Evolutionary conservation across 92 coral and sea anemone genomes (phyloP).

Genomic region (Virgularia gustaviana): DNA sequence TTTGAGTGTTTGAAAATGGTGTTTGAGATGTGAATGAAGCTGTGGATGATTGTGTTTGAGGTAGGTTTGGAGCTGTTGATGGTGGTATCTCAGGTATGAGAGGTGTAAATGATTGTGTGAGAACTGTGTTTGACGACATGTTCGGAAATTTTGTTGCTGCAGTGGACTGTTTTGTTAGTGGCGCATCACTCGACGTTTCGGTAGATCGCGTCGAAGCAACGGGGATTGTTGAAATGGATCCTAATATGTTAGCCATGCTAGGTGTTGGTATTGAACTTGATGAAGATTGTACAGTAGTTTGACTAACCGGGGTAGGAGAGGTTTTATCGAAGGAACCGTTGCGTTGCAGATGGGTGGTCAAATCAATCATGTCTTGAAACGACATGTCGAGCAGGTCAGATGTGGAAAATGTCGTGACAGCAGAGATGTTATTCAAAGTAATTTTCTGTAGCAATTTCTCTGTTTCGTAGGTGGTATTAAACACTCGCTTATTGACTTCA

Average conservation of each 20-base stretch:
- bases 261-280: constrained; percentile 9
- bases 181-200: not conserved
- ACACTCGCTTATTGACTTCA: constrained; percentile 5
- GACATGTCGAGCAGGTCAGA: not conserved
- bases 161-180: not conserved
- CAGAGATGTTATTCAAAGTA: constrained; percentile 12
- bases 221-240: too few relatives aligned
- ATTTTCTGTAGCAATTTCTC: not conserved
- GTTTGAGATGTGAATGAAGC: not conserved
- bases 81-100: not conserved
- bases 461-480: not conserved
- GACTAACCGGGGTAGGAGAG: constrained; percentile 16
- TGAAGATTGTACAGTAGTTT: not conserved
- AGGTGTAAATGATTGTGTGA: not conserved
- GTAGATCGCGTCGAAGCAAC: too few relatives aligned
- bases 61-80: not conserved
- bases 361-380: constrained; percentile 27
- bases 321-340: constrained; percentile 19
- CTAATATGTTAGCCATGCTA: not conserved
- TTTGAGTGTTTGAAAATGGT: not conserved
- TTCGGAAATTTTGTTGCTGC: not conserved
- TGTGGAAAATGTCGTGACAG: constrained; percentile 13
- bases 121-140: not conserved
- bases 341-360: not conserved
- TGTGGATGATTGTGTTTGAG: not conserved